Base-by-base conservation (phyloP, 2,797 vertebrate genomes). In the Oceanodroma leucorhoa region DNA sequence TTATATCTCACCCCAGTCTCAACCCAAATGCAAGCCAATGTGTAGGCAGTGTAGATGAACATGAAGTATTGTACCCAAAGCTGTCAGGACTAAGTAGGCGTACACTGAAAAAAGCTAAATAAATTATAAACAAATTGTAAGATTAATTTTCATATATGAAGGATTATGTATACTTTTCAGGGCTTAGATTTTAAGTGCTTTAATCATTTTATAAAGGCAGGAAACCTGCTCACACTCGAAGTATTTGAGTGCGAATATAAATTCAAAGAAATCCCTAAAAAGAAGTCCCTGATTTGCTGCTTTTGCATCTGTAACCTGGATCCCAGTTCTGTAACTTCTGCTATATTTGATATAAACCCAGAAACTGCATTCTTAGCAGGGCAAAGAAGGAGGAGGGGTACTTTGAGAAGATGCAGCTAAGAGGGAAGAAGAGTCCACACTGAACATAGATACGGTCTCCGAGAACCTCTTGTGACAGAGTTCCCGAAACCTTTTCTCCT, bases 41-140 rank as follows among this genome's bases (percentile, higher is more conserved):
- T 57, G 92, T 94, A 76, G 95, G 94, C 36, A 89, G 83, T 82
- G 92, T 92, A 83, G 80, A 87, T 95, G 94, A 95, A 96, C 80
- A 88, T 29, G 57, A 90, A 93, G 41, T 45, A 61, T 94, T 91
- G 69, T 75, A 95, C 83, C 65, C 77, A 95, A 94, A 96, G 36
- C 94, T 95, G 90, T 83, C 65, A 96, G 66, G 54, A 72, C 23
- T 84, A 96, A 86, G 85, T 21, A 91, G 85, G 51, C 40, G 83
- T 23, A 94, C 61, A 57, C 6, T 76, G 65, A 86, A 58, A 82
- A 91, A 93, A 60, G 34, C 34, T 67, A 78, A 72, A 86, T 72
- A 84, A 93, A 87, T 81, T 86, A 46, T 29, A 83, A 86, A 65
- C 10, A 67, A 53, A 65, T 54, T n/a, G 14, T 58, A 86, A 72